These are phyloP conservation scores for Pyrgilauda ruficollis DNA, from an alignment of 2,113 vertebrate species.

Conservation along the genomic window DNA sequence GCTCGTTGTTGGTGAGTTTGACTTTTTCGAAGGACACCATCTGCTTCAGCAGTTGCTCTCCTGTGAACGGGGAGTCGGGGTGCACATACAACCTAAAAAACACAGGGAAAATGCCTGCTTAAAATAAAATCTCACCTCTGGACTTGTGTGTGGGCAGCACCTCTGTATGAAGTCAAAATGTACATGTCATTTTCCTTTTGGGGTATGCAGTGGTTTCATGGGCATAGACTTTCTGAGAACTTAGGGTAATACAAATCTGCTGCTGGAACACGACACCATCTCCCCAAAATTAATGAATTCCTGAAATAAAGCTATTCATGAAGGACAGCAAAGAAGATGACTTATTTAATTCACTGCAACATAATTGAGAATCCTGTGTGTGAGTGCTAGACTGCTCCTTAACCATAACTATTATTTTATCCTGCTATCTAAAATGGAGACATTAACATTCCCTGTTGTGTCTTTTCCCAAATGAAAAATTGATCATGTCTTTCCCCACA, in stretches of 20 bases:
- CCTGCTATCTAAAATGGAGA: conserved; percentile 2
- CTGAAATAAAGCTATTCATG: neutral
- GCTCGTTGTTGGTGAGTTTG: conserved; percentile 97
- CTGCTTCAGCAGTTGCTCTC: conserved; percentile 95
- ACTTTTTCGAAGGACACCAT: conserved; percentile 99
- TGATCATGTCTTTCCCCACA: conserved; percentile 33
- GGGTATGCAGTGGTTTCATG: rapidly evolving
- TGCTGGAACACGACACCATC: neutral
- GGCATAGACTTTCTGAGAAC: neutral
- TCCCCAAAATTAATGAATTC: neutral
- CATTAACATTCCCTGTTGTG: neutral
- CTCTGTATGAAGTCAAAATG: neutral
- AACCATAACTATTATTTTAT: conserved; percentile 24
- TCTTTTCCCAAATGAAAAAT: conserved; percentile 56
- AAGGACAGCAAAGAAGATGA: neutral
- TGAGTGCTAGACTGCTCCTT: neutral
- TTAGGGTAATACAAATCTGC: neutral
- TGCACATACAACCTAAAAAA: conserved; percentile 90
- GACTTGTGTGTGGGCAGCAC: neutral
- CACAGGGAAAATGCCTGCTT: neutral
- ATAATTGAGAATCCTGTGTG: neutral
- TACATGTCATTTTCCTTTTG: rapidly evolving
- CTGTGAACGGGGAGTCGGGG: conserved; percentile 94
- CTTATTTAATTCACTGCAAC: neutral
- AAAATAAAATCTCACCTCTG: neutral